A percentile compares a stretch with the other conserved stretches of the same genome.
Conservation (phyloP, 2,888 invertebrate genomes). For the Pseudoips prasinana region DNA sequence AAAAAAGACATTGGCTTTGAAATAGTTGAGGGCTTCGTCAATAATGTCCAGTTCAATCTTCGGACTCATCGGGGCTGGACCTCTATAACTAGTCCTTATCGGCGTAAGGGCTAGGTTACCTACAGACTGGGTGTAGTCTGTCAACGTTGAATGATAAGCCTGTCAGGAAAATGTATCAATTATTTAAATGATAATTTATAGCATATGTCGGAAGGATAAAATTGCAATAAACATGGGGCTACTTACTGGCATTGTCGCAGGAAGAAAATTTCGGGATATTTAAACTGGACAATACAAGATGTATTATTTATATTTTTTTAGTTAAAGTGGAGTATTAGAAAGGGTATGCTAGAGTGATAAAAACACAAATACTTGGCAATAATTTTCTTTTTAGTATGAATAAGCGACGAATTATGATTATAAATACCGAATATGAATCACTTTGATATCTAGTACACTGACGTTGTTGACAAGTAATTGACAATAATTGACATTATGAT, state of each 20-base stretch:
- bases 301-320: too few relatives aligned
- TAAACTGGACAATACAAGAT: neutral
- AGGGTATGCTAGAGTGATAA: too few relatives aligned
- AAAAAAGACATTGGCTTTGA: constrained; percentile 99
- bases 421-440: too few relatives aligned
- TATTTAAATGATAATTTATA: too few relatives aligned
- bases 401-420: too few relatives aligned
- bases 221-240: too few relatives aligned
- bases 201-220: too few relatives aligned
- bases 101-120: constrained; percentile 98
- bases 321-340: too few relatives aligned
- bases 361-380: too few relatives aligned
- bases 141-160: constrained; percentile 98
- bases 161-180: constrained; percentile 48
- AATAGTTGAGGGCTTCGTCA: constrained; percentile 98
- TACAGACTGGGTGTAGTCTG: constrained; percentile 86
- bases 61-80: constrained; percentile 91
- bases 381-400: too few relatives aligned
- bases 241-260: constrained; percentile 42
- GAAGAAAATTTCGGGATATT: constrained; percentile 1
- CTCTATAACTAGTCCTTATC: constrained; percentile 93
- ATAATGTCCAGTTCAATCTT: constrained; percentile 93
- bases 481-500: too few relatives aligned
- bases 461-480: neutral
- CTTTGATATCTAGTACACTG: neutral